phyloP scores from a whole-genome alignment of 1,140 invertebrate genomes.

The Drosophila arizonae region DNA sequence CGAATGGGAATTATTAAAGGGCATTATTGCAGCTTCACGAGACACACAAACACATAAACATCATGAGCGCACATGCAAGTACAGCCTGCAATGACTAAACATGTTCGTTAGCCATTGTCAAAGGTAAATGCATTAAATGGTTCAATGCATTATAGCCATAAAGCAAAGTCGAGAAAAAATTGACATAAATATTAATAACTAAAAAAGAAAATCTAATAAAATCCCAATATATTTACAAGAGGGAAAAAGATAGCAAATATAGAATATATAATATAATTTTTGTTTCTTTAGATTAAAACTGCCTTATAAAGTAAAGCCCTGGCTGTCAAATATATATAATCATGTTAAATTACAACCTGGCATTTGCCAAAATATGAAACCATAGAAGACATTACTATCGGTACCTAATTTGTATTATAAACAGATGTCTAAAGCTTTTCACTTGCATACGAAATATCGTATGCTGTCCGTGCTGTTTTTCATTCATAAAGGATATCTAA shows the following conservation, averaged over 20 bases:
- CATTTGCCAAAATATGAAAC: too few relatives aligned
- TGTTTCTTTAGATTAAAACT: background rate
- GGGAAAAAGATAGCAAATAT: background rate
- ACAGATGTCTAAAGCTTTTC: slow-evolving; percentile 36
- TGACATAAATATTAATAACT: too few relatives aligned
- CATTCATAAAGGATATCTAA: slow-evolving; percentile 17
- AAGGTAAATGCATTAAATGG: slow-evolving; percentile 58
- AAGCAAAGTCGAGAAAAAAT: too few relatives aligned
- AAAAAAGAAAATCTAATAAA: too few relatives aligned
- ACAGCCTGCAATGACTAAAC: slow-evolving; percentile 35
- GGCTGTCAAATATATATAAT: slow-evolving; percentile 3
- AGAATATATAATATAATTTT: too few relatives aligned
- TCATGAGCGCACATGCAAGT: background rate
- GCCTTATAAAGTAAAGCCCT: background rate
- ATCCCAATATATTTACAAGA: background rate
- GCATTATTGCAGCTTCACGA: slow-evolving; percentile 78
- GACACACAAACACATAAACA: slow-evolving; percentile 50
- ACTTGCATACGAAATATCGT: slow-evolving; percentile 47
- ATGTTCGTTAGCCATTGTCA: slow-evolving; percentile 53
- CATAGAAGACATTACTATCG: background rate
- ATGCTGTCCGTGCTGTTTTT: slow-evolving; percentile 8
- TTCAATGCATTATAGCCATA: background rate
- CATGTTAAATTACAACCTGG: too few relatives aligned
- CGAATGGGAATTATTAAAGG: slow-evolving; percentile 79
- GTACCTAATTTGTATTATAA: slow-evolving; percentile 52